Evolutionary conservation across 2,888 invertebrate species (phyloP), one percentile per base, ranked within the genome.

Genomic region (Pteria penguin): DNA sequence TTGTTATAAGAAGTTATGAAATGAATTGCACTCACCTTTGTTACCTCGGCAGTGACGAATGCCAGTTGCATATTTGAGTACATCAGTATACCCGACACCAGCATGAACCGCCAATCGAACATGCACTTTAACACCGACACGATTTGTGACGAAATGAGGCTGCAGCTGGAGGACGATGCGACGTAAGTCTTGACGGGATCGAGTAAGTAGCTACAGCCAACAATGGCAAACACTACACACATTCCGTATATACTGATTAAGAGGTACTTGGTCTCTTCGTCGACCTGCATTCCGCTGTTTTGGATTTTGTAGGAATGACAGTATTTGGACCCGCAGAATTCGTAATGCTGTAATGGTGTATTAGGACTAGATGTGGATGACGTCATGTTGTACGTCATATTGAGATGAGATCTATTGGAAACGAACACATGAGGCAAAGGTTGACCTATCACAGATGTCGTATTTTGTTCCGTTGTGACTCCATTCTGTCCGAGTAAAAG

Each of bases 11-110:
- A n/a, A n/a, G n/a, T n/a, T n/a, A n/a, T n/a, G n/a, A n/a, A n/a
- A n/a, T n/a, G n/a, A n/a, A n/a, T n/a, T n/a, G n/a, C 27, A 72
- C 79, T 71, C 84, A 91, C 91, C 90, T 88, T 90, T 57, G 87
- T 85, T 57, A 89, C 86, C 66, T 91, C 91, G 22, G 90, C 90
- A 60, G 88, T 85, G 52, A 90, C 85, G 79, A 90, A 91, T 61
- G 87, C 86, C 65, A 87, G 82, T 75, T 88, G 84, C 66, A 90
- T 82, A 54, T 84, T 81, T 11, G 86, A 86, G 80, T 90, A 91
- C 74, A 89, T 79, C 75, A 89, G 86, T 18, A 91, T 70, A 1
- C 86, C 80, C 14, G 87, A 66, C 24, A 90, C 78, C 54, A 89
- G 80, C 26, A 88, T 62, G 67, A 89, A 90, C 61, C 83, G 78